These are phyloP conservation scores for Danio tinwini DNA, from an alignment of 2,797 vertebrate genomes.

Conservation along the genomic window DNA sequence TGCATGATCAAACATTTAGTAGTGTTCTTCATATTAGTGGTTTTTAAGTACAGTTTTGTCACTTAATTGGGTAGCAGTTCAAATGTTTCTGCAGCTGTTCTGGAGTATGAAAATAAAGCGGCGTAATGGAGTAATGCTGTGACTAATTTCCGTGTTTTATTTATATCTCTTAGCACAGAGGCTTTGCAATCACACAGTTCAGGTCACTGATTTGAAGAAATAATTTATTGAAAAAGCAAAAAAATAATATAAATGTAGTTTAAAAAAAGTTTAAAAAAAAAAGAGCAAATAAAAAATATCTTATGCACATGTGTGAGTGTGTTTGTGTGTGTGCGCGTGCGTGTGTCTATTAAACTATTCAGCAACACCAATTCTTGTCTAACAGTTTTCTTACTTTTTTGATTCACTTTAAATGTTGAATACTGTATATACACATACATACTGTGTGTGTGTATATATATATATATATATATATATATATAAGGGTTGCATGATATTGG, in stretches of 20 bases:
- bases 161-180: background rate
- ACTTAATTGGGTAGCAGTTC: constrained; percentile 26
- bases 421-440: no score
- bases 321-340: no score
- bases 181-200: background rate
- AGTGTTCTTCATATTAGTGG: background rate
- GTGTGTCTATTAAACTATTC: no score
- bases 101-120: constrained; percentile 23
- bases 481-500: no score
- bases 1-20: constrained; percentile 5
- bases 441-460: no score
- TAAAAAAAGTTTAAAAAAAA: no score
- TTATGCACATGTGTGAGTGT: no score
- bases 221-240: background rate
- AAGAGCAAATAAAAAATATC: no score
- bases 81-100: constrained; percentile 40
- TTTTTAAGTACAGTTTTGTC: constrained; percentile 16
- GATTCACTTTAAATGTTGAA: no score
- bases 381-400: no score
- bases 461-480: no score
- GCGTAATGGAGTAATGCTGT: constrained; percentile 18
- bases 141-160: constrained; percentile 21
- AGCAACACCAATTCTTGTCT: no score
- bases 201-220: background rate
- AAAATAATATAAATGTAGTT: background rate